A percentile compares a stretch with the other conserved stretches of the same genome.
Evolutionary conservation across 2,888 invertebrate species (phyloP).

Genomic region (Geotrupes spiniger): DNA sequence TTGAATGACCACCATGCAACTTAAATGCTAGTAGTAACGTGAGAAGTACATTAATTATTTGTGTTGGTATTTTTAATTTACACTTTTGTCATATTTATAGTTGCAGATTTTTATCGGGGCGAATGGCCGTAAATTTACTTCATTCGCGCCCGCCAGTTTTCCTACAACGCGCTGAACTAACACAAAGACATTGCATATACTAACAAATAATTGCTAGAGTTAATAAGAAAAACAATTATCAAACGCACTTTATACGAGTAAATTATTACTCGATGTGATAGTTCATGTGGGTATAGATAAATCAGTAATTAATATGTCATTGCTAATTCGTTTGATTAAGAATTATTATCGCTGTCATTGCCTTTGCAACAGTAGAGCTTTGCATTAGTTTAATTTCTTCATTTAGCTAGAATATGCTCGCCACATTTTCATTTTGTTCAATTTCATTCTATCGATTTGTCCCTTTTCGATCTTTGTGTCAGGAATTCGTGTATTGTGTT

Average conservation of each 20-base stretch:
- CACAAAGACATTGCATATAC: not conserved
- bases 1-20: conserved; percentile 9
- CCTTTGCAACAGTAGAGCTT: no score
- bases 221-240: conserved; percentile 5
- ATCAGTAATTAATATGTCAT: conserved; percentile 18
- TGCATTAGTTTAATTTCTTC: no score
- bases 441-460: no score
- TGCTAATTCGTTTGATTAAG: conserved; percentile 15
- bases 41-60: conserved; percentile 22
- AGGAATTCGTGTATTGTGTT: no score
- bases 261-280: not conserved
- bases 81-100: conserved; percentile 28
- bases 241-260: not conserved
- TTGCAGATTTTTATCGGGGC: conserved; percentile 23
- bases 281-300: conserved; percentile 2
- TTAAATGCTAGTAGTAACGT: conserved; percentile 10
- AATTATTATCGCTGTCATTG: no score
- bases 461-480: no score
- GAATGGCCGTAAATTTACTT: conserved; percentile 23
- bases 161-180: not conserved
- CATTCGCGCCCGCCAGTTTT: conserved; percentile 7
- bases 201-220: conserved; percentile 10
- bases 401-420: no score
- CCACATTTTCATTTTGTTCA: no score
- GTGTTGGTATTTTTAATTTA: conserved; percentile 23